phyloP scores from a whole-genome alignment of 1,140 invertebrate species.

The Ylistrum balloti region DNA sequence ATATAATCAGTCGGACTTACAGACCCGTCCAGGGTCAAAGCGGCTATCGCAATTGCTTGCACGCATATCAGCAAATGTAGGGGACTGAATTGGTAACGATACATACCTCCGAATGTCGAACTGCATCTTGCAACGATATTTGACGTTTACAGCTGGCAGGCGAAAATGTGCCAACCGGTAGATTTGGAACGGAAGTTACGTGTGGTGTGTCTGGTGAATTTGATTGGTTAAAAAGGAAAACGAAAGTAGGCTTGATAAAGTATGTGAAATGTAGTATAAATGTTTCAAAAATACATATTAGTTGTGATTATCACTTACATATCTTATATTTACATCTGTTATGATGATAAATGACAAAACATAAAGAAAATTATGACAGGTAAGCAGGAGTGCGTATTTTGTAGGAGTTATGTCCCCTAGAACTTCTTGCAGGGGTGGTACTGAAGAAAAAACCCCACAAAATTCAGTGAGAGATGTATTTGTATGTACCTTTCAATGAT shows the following conservation, averaged over 20 bases:
- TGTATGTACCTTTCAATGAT: no score
- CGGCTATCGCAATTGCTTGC: neutral
- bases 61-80: neutral
- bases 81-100: neutral
- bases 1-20: neutral
- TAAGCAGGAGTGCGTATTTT: neutral
- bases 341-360: no score
- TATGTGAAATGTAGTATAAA: no score
- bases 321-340: no score
- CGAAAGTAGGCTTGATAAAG: no score
- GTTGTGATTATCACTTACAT: no score
- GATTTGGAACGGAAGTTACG: neutral
- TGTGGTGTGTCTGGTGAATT: neutral
- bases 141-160: slow-evolving; percentile 36
- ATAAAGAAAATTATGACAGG: no score
- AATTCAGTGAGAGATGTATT: no score
- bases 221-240: neutral
- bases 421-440: no score
- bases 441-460: no score
- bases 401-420: neutral
- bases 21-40: neutral
- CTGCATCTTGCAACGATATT: slow-evolving; percentile 54
- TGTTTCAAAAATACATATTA: no score
- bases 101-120: slow-evolving; percentile 60
- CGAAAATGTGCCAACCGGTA: slow-evolving; percentile 41